Base-by-base conservation (phyloP, 2,888 invertebrate species). In the Venusia cambrica region DNA sequence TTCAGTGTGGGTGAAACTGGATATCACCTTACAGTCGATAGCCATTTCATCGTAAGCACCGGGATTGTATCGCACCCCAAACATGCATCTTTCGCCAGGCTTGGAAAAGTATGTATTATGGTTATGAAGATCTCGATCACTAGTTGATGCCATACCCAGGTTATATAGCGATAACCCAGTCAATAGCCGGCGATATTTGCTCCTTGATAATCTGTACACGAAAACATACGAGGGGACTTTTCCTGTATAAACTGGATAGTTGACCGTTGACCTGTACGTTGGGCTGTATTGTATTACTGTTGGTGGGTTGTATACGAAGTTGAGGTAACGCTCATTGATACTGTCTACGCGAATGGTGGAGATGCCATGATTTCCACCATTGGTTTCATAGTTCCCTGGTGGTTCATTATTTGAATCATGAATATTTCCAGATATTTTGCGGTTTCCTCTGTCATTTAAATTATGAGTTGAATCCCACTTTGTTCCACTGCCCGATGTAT, bases 91-190 rank as follows among this genome's bases (percentile, higher is more conserved):
- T 39, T 39, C 39, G 15, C 15, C 11, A 5, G 34, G 30, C 1
- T 11, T 34, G 4, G 10, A 11, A 14, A 6, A 10, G 15, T 30
- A 39, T 2, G 9, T 5, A 4, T 26, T 13, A 13, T 39, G 25
- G 14, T 26, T 26, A 2, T 22, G 4, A 3, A 21, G 7, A 6
- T 20, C 34, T 2, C 26, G 8, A 2, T 14, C 13, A 8, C 15
- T 30, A 2, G 3, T 22, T 1, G 26, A 26, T 6, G 34, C n/a
- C 8, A 8, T 5, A 4, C 29, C 39, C 16, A 39, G 15, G 14
- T 39, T 39, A 18, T 34, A 39, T 1, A 39, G 12, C 21, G 34
- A 29, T 4, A 34, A 11, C 15, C 39, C 39, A 5, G 39, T 14
- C 11, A 39, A 11, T 1, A 39, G 9, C 3, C 6, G 21, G 0